Conservation (phyloP, 1,140 invertebrate genomes). For the Nylanderia fulva region DNA sequence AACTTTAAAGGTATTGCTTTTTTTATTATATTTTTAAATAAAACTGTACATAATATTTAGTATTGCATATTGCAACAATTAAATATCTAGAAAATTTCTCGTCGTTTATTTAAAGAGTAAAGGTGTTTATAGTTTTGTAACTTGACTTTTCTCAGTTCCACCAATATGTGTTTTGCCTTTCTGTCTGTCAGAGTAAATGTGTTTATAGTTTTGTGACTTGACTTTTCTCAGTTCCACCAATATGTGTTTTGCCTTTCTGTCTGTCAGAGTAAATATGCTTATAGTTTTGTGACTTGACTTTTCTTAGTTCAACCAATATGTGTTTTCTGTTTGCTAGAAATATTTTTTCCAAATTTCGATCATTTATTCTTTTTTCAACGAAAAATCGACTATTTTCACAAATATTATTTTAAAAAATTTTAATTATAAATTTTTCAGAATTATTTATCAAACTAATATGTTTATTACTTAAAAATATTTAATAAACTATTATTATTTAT, state of each 20-base stretch:
- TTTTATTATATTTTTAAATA: not conserved
- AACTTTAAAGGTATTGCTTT: not conserved
- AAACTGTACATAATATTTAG: not conserved
- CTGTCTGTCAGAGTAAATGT: not conserved
- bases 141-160: not conserved
- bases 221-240: not conserved
- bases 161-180: not conserved
- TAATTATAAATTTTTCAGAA: not conserved
- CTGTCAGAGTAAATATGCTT: not conserved
- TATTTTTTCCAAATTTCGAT: not conserved
- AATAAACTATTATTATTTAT: not conserved
- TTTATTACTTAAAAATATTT: not conserved
- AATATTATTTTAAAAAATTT: too few species aligned
- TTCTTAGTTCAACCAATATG: not conserved
- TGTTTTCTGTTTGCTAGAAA: not conserved
- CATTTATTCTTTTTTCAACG: not conserved
- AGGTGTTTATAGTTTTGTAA: not conserved
- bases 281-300: constrained; percentile 1
- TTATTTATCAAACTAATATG: not conserved
- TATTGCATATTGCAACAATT: not conserved
- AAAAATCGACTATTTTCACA: not conserved
- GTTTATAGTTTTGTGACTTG: not conserved
- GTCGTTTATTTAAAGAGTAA: not conserved
- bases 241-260: not conserved
- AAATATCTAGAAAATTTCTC: not conserved